Base-by-base conservation (phyloP, 1,140 invertebrate species). In the Aphelenchoides besseyi region DNA sequence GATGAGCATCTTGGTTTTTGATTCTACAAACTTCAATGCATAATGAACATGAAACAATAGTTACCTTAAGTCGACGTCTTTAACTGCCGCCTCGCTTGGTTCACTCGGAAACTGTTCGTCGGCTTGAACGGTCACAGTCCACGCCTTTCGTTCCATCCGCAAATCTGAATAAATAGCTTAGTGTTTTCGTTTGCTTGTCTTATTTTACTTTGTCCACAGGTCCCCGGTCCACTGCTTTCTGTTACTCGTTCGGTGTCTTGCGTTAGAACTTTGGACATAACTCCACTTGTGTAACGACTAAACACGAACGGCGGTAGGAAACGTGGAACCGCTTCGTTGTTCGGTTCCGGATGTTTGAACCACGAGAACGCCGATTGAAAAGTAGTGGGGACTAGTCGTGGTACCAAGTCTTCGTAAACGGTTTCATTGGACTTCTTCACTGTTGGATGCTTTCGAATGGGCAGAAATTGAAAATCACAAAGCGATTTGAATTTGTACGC, bases 381-480 rank as follows among this genome's bases (percentile, higher is more conserved):
- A 59, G 68, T 68, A 1, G 62, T 72, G 3, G 79, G 79, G n/a
- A 81, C 71, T 23, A 81, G 63, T 33, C 41, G 68, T 9, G 81
- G 76, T 9, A 80, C 41, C 29, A 80, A 59, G 59, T 80, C 79
- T 28, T 72, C 66, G 54, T 79, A 74, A 30, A 48, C 37, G 18
- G 28, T 9, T 28, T 68, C 9, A 72, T 32, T 18, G n/a, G 53
- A 26, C 33, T 16, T 28, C 28, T 37, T 33, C 36, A 12, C 37
- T 9, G 29, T 54, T 23, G 37, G 32, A 9, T 52, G 30, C n/a
- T n/a, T 26, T 55, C 70, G 68, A 30, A 82, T 29, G 30, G 80
- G 80, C 9, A 82, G 68, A 68, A 82, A 82, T 29, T 82, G 80
- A 55, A 82, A 82, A 63, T 82, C 80, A 37, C 82, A 83, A 70